Base-by-base conservation (phyloP, 2,888 invertebrate species). In the Dermolepida albohirtum region DNA sequence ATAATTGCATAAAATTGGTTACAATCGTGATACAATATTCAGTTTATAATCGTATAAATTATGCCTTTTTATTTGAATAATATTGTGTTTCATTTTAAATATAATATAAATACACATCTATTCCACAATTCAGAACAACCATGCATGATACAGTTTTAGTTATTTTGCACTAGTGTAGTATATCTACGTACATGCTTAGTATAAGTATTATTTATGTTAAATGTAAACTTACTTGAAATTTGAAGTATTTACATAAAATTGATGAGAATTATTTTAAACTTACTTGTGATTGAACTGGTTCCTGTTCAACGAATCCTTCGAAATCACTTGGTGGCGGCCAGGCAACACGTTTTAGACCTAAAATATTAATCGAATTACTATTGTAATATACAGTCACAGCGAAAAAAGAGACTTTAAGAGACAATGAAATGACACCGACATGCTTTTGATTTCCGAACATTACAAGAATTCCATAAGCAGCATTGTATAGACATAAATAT, bases 261-360 rank as follows among this genome's bases (percentile, higher is more conserved):
- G 4, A 22, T 10, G 11, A 34, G 16, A 10, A 49, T 11, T 16
- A 6, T 49, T n/a, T 16, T 17, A n/a, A 16, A 62, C 73, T 79
- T 86, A 91, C 90, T 88, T 90, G 89, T 74, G 84, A 78, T 81
- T 87, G 87, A 70, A 84, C 83, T 71, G 86, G 83, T 76, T 81
- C 85, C 78, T 88, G 84, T 77, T 85, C 85, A 51, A 80, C 77
- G 70, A 81, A 86, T 74, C 88, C 87, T 76, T 87, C 85, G 67
- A 87, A 89, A 81, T 90, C 89, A 74, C 86, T 85, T 75, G 88
- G 88, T 76, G 94, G 94, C 74, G 94, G 94, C 94, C 94, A 94
- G 84, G 93, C 92, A 79, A 94, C 93, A 85, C 92, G 89, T 86
- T 93, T 94, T 78, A 91, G 88, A 83, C 91, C 94, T 94, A 85